These are phyloP conservation scores for Schizaphis graminum DNA, from an alignment of 2,888 invertebrate genomes.

Conservation along the genomic window DNA sequence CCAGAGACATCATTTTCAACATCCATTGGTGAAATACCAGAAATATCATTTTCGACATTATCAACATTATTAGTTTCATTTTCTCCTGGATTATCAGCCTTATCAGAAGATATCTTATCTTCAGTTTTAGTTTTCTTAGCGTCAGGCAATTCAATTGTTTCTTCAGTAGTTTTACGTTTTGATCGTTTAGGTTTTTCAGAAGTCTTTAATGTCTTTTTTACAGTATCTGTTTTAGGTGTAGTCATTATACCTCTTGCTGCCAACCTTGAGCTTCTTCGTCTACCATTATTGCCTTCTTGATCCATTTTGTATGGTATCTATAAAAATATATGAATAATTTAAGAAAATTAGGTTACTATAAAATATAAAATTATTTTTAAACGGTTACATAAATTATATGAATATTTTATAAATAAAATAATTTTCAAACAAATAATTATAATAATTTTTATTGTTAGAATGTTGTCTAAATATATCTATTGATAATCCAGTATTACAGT, in stretches of 20 bases:
- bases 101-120: background rate
- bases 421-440: background rate
- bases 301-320: slow-evolving; percentile 21
- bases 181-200: slow-evolving; percentile 48
- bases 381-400: background rate
- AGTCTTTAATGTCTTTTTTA: background rate
- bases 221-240: slow-evolving; percentile 24
- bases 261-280: slow-evolving; percentile 37
- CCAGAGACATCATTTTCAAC: background rate
- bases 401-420: background rate
- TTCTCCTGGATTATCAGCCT: background rate
- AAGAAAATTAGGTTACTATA: background rate
- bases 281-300: slow-evolving; percentile 36
- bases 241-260: slow-evolving; percentile 20
- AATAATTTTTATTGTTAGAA: background rate
- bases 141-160: background rate
- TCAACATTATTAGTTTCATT: background rate
- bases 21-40: background rate
- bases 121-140: slow-evolving; percentile 54
- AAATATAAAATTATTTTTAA: background rate
- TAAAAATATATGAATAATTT: slow-evolving; percentile 15
- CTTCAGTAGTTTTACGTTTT: slow-evolving; percentile 54
- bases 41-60: background rate
- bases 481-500: background rate
- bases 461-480: background rate